Evolutionary conservation across 2,888 invertebrate genomes (phyloP).

Genomic region (Drosophila meridionalis): DNA sequence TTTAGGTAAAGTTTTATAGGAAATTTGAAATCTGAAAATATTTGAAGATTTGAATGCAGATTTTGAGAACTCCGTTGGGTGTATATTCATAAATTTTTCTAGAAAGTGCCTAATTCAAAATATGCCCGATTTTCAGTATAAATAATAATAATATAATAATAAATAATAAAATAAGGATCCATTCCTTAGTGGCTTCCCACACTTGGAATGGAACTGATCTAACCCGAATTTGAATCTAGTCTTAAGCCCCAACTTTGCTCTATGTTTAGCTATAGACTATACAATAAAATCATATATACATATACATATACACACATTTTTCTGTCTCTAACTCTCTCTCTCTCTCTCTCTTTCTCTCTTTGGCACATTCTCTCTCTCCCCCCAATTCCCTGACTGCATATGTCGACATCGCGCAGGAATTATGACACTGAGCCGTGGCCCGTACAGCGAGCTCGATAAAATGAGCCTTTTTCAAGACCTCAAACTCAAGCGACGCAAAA

Average conservation of each 20-base stretch:
- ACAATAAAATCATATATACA: background rate
- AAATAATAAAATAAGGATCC: too few species aligned
- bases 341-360: background rate
- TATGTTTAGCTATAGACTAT: background rate
- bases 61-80: too few species aligned
- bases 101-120: too few species aligned
- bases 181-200: background rate
- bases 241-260: background rate
- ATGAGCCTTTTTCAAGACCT: constrained; percentile 99
- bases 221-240: too few species aligned
- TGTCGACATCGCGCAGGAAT: constrained; percentile 88
- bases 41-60: too few species aligned
- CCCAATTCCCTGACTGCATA: background rate
- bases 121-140: too few species aligned
- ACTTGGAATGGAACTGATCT: background rate
- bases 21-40: too few species aligned
- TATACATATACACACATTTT: background rate
- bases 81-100: too few species aligned
- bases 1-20: too few species aligned
- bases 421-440: constrained; percentile 99
- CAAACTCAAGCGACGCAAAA: constrained; percentile 98
- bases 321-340: background rate
- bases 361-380: background rate
- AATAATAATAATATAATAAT: too few species aligned
- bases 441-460: constrained; percentile 97